Evolutionary conservation across 2,113 vertebrate genomes (phyloP).

Genomic region (Myocastor coypus): DNA sequence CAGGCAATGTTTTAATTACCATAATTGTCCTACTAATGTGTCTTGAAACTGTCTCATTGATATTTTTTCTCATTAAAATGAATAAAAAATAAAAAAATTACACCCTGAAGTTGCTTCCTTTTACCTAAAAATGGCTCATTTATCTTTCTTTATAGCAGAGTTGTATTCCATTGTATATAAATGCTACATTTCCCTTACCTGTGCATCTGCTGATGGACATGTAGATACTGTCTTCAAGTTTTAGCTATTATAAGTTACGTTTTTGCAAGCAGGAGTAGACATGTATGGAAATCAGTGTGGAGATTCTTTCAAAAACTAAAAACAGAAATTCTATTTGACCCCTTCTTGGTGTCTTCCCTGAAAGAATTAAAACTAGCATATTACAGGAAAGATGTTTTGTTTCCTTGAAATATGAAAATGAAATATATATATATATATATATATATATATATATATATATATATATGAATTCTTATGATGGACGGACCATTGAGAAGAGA

Average conservation of each 20-base stretch:
- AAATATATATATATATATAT: background rate
- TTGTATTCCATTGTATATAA: background rate
- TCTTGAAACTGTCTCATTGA: too few species aligned
- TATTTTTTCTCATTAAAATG: too few species aligned
- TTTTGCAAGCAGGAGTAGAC: background rate
- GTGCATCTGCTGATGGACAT: background rate
- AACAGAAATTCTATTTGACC: background rate
- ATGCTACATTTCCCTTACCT: background rate
- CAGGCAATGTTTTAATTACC: too few species aligned
- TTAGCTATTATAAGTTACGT: background rate
- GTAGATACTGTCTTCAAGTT: background rate
- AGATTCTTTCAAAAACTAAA: background rate
- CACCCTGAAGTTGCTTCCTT: background rate
- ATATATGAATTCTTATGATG: background rate
- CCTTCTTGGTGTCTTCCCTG: background rate
- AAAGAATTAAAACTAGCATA: background rate
- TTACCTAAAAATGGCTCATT: background rate
- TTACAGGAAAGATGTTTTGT: background rate
- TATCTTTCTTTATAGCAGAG: background rate
- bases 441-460: too few species aligned
- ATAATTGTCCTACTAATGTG: too few species aligned
- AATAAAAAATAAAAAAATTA: background rate
- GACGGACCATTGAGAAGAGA: background rate
- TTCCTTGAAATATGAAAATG: background rate
- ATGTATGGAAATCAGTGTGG: background rate